phyloP scores from a whole-genome alignment of 2,113 vertebrate genomes.

The Acrocephalus kingi region DNA sequence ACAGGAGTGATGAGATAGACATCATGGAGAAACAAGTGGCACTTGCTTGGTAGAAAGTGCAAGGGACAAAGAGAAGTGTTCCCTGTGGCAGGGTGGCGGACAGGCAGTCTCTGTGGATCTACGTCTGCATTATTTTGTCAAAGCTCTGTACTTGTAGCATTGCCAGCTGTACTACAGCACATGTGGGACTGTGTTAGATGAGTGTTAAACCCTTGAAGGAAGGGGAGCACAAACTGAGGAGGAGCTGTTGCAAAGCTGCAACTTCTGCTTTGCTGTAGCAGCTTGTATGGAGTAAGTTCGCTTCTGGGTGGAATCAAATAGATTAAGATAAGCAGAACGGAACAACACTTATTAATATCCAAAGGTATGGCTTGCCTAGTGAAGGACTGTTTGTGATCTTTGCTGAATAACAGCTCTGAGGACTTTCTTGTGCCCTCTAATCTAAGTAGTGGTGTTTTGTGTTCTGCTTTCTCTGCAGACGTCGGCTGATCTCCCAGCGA shows the following conservation, averaged over 20 bases:
- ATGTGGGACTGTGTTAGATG: neutral
- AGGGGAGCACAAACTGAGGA: neutral
- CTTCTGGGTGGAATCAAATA: neutral
- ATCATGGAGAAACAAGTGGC: neutral
- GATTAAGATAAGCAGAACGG: neutral
- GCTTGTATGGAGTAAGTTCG: neutral
- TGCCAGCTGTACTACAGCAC: neutral
- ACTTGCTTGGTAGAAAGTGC: neutral
- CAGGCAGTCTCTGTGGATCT: neutral
- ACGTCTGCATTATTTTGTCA: neutral
- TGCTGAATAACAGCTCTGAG: neutral
- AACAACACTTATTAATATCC: neutral
- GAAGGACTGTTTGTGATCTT: neutral
- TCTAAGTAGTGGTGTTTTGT: neutral
- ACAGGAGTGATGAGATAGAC: neutral
- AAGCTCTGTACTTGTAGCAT: neutral
- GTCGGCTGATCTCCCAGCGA: constrained; percentile 95
- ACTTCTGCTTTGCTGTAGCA: neutral
- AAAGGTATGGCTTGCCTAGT: neutral
- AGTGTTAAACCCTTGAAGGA: neutral
- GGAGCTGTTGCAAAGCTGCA: neutral
- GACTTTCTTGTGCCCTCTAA: neutral
- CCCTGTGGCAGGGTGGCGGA: neutral
- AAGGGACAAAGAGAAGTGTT: neutral
- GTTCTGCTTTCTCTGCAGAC: constrained; percentile 70